These are phyloP conservation scores for Paralichthys olivaceus DNA, from an alignment of 2,113 vertebrate genomes.

Conservation along the genomic window DNA sequence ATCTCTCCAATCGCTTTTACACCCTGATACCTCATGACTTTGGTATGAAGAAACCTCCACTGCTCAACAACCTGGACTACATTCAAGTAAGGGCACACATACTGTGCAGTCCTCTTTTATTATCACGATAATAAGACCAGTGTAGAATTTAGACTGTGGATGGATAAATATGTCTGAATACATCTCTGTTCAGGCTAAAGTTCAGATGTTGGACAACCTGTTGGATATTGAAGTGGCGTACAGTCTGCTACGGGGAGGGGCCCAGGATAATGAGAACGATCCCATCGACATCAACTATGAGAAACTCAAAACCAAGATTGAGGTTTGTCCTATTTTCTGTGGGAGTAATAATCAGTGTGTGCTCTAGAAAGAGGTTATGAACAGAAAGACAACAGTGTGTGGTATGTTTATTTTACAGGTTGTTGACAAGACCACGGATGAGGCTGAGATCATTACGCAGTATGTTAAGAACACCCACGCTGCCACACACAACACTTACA, in stretches of 20 bases:
- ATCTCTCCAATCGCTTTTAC: slow-evolving; percentile 98
- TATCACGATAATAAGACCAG: background rate
- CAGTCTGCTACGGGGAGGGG: slow-evolving; percentile 93
- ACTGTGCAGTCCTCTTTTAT: background rate
- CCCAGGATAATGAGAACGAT: slow-evolving; percentile 92
- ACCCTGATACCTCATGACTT: slow-evolving; percentile 98
- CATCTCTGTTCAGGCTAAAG: slow-evolving; percentile 87
- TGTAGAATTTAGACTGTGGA: background rate
- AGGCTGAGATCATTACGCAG: slow-evolving; percentile 90
- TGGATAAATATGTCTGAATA: background rate
- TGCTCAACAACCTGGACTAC: slow-evolving; percentile 91
- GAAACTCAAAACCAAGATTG: slow-evolving; percentile 94
- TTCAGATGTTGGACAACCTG: slow-evolving; percentile 98
- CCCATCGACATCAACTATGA: slow-evolving; percentile 98
- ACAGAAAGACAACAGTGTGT: background rate
- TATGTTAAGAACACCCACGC: slow-evolving; percentile 99
- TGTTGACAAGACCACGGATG: slow-evolving; percentile 89
- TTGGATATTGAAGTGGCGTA: slow-evolving; percentile 99
- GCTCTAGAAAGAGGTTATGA: background rate
- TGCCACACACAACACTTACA: slow-evolving; percentile 95
- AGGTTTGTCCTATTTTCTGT: slow-evolving; percentile 78
- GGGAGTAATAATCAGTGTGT: no score
- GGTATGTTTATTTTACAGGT: slow-evolving; percentile 81
- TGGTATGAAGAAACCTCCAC: slow-evolving; percentile 98
- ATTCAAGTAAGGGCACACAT: slow-evolving; percentile 86